Evolutionary conservation across 2,888 invertebrate genomes (phyloP), one percentile per base, ranked within the genome.

Genomic region (Cancer borealis): DNA sequence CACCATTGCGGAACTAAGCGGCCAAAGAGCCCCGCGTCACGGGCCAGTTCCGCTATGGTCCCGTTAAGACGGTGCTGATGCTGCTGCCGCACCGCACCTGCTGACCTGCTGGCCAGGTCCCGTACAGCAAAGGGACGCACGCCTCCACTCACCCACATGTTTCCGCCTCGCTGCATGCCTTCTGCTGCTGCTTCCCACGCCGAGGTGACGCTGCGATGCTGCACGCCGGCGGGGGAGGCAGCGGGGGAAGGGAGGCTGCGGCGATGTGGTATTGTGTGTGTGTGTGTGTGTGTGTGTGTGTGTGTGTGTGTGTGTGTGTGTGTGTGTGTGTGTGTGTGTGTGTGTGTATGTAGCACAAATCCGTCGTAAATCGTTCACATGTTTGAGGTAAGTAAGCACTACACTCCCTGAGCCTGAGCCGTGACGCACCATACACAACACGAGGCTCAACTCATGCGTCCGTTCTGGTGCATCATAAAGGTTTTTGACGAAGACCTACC

Each of bases 101-200:
- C 79, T 79, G 79, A 79, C 79, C 79, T 30, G 79, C 79, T 79
- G 79, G 79, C 79, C 79, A 79, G 79, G 79, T 79, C 79, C 79
- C 79, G 79, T 79, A 79, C 79, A 79, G 79, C 79, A 79, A 66
- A 26, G 30, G 79, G 30, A 26, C 79, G 79, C 79, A 26, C 79
- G 79, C 79, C 79, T 79, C 79, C 79, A 79, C 30, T 79, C 79
- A 79, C 79, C 79, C 79, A 79, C 79, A 79, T 79, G 79, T 79
- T 79, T 79, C 79, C 79, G 79, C 79, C 79, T 79, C 79, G 79
- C 79, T 79, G 79, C 79, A 79, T 14, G 79, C 79, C 79, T 79
- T 30, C 79, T 79, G 79, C 73, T 21, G 73, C 79, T 21, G 73
- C 79, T 79, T 79, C 79, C 79, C 79, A 79, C 79, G 79, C 30